Evolutionary conservation across 2,113 vertebrate genomes (phyloP), one percentile per base, ranked within the genome.

Genomic region (Eublepharis macularius): DNA sequence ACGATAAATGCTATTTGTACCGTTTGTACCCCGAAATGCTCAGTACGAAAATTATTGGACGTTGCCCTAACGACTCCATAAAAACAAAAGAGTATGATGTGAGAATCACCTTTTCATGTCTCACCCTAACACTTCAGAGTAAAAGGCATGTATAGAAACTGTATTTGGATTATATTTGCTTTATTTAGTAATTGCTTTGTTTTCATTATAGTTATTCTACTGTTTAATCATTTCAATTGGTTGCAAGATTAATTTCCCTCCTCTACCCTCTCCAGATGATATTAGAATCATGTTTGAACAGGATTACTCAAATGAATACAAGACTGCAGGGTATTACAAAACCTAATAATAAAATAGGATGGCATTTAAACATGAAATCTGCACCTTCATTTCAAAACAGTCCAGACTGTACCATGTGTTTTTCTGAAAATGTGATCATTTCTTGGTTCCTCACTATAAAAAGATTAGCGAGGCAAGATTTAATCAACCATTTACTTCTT

Each of bases 371-470:
- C 17, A 21, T 39, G 69, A 36, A 39, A 21, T 34, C 17, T 69
- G 66, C 4, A 14, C 66, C 12, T 36, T 36, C 34, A 70, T 36
- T 66, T 29, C 34, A 34, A 36, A 69, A 14, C 34, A 34, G 36
- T 16, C 36, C 34, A 70, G 36, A 77, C n/a, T 9, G 21, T 11
- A 14, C 12, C 3, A 3, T 21, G 12, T n/a, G 12, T 10, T 54
- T 77, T 78, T 78, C 51, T 26, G 51, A 78, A 39, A 1, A 13
- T 57, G 24, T 12, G 14, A 26, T 39, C 36, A n/a, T 13, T 49
- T 81, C 68, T 88, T 81, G 89, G 82, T 82, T 39, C 69, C 57
- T 90, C 87, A 34, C 47, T 32, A 47, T 72, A 41, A 81, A 81
- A 43, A 76, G 68, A 78, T 85, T 89, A 88, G 21, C 84, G 63